Conservation (phyloP, 2,888 invertebrate genomes). For the Augochlorella aurata region DNA sequence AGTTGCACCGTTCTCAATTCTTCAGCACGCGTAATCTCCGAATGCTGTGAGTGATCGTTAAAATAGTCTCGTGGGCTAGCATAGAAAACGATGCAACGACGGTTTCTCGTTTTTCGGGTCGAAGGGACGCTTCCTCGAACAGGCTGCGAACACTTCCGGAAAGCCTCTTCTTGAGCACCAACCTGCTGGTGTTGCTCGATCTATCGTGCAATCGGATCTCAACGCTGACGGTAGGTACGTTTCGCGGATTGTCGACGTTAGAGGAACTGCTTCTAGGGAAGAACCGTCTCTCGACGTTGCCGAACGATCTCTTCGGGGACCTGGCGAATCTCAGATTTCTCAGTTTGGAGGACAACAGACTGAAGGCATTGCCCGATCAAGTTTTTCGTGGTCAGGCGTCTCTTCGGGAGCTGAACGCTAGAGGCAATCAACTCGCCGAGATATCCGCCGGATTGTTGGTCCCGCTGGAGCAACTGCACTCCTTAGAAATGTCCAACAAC, state of each 20-base stretch:
- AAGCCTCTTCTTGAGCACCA: conserved; percentile 82
- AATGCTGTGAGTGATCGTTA: conserved; percentile 73
- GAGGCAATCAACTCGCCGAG: conserved; percentile 86
- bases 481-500: conserved; percentile 88
- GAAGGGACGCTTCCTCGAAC: conserved; percentile 86
- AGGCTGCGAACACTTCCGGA: conserved; percentile 85
- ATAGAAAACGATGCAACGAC: not conserved
- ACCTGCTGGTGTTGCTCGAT: conserved; percentile 84
- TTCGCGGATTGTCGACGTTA: conserved; percentile 84
- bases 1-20: conserved; percentile 76
- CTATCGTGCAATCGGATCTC: conserved; percentile 89
- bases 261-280: conserved; percentile 88
- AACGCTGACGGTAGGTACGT: conserved; percentile 86
- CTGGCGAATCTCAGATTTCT: conserved; percentile 85
- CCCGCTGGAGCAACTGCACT: conserved; percentile 84
- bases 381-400: conserved; percentile 84
- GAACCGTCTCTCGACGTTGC: conserved; percentile 85
- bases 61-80: not conserved
- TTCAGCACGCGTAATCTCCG: conserved; percentile 74
- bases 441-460: conserved; percentile 85
- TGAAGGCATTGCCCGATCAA: conserved; percentile 84
- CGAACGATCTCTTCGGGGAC: conserved; percentile 84
- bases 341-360: conserved; percentile 87
- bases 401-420: conserved; percentile 88
- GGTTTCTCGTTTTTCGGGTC: not conserved